Conservation (phyloP, 2,113 vertebrate genomes). For the Planiliza haematocheilus region DNA sequence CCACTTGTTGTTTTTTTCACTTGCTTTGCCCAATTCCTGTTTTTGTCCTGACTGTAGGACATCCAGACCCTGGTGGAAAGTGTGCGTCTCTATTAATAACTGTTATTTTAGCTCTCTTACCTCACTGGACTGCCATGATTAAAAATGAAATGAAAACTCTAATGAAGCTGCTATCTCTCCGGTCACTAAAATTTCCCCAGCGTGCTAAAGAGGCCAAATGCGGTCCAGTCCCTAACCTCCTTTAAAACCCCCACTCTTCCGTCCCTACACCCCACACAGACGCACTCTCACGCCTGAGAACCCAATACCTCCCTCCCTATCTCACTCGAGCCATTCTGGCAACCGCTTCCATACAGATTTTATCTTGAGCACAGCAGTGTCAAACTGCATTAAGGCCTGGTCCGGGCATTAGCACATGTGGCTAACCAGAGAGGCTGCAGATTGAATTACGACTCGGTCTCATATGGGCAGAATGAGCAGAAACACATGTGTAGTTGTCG, state of each 20-base stretch:
- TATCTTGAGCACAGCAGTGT: slow-evolving; percentile 50
- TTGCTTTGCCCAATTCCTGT: background rate
- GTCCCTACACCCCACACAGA: background rate
- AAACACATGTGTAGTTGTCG: slow-evolving; percentile 72
- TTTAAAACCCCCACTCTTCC: background rate
- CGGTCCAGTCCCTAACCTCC: slow-evolving; percentile 14
- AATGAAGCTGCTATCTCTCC: slow-evolving; percentile 68
- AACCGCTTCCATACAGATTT: slow-evolving; percentile 45
- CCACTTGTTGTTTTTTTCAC: slow-evolving; percentile 17
- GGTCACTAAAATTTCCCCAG: slow-evolving; percentile 59
- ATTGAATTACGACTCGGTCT: slow-evolving; percentile 72
- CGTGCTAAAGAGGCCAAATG: slow-evolving; percentile 50
- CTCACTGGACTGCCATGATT: slow-evolving; percentile 68
- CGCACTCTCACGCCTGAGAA: background rate
- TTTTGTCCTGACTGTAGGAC: slow-evolving; percentile 26
- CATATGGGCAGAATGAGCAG: slow-evolving; percentile 59
- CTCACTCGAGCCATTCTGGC: slow-evolving; percentile 49
- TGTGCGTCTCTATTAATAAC: slow-evolving; percentile 70
- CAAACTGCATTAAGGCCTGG: slow-evolving; percentile 61
- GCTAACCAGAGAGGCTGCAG: slow-evolving; percentile 74
- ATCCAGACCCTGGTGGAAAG: slow-evolving; percentile 55
- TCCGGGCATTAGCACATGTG: slow-evolving; percentile 69
- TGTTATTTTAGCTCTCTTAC: slow-evolving; percentile 68
- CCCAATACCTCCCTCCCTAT: slow-evolving; percentile 37
- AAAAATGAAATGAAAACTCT: slow-evolving; percentile 71